Conservation (phyloP, 2,113 vertebrate species). For the Saccopteryx leptura region DNA sequence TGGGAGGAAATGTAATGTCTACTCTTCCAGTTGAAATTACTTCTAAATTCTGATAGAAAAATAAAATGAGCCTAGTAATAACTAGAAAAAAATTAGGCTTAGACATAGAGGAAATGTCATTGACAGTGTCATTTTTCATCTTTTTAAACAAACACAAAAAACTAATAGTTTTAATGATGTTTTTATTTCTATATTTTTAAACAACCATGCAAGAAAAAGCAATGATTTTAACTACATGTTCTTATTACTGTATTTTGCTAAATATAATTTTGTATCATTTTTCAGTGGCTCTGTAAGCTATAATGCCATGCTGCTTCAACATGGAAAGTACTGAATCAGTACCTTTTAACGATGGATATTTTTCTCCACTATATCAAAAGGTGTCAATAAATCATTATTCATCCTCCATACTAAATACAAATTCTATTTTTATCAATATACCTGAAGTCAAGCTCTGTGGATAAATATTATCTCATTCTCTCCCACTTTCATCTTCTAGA, state of each 20-base stretch:
- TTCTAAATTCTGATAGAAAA: slow-evolving; percentile 10
- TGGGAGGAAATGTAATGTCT: background rate
- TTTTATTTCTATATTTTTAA: slow-evolving; percentile 12
- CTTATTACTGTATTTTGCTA: background rate
- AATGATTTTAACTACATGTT: background rate
- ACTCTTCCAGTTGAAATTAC: background rate
- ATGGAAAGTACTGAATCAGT: background rate
- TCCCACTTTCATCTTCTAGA: background rate
- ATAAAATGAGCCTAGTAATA: background rate
- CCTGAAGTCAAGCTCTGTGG: background rate
- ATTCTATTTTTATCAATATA: background rate
- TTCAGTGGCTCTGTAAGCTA: background rate
- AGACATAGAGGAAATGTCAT: background rate
- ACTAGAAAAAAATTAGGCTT: background rate
- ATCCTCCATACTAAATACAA: background rate
- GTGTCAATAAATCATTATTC: background rate
- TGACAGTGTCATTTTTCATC: background rate
- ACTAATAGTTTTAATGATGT: background rate
- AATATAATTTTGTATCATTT: background rate
- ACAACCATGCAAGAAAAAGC: background rate
- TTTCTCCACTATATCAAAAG: background rate
- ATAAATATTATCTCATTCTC: background rate
- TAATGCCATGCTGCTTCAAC: background rate
- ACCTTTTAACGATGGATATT: background rate
- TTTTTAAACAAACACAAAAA: background rate